Evolutionary conservation across 2,888 invertebrate species (phyloP).

Genomic region (Volucella inflata): DNA sequence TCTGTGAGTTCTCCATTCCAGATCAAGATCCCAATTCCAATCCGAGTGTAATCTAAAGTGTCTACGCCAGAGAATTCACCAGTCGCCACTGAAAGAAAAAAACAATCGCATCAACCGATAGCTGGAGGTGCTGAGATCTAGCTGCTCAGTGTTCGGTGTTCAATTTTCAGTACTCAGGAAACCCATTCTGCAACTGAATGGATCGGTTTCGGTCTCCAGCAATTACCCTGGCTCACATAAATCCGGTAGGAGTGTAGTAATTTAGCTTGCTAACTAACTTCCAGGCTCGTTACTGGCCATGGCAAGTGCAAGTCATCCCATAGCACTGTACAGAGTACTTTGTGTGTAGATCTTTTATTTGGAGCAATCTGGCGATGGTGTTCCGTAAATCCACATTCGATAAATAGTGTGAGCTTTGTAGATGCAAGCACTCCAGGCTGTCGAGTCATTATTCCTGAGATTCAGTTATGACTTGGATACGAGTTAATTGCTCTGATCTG

Average conservation of each 20-base stretch:
- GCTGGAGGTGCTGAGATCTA: slow-evolving; percentile 54
- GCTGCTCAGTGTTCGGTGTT: background rate
- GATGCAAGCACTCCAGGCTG: slow-evolving; percentile 32
- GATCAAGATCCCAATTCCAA: slow-evolving; percentile 21
- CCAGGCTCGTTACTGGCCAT: slow-evolving; percentile 62
- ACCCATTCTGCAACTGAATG: slow-evolving; percentile 47
- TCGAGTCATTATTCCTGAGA: slow-evolving; percentile 45
- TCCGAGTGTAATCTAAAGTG: slow-evolving; percentile 34
- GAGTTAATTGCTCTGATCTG: slow-evolving; percentile 66
- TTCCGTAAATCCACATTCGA: slow-evolving; percentile 46
- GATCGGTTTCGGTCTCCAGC: slow-evolving; percentile 56
- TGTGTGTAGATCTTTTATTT: slow-evolving; percentile 50
- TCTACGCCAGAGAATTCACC: slow-evolving; percentile 35
- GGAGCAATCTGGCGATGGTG: slow-evolving; percentile 29
- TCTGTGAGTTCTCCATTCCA: background rate
- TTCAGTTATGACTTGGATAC: slow-evolving; percentile 69
- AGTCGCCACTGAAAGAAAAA: background rate
- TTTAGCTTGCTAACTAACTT: slow-evolving; percentile 71
- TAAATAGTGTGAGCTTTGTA: slow-evolving; percentile 70
- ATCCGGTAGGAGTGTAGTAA: slow-evolving; percentile 72
- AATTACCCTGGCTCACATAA: slow-evolving; percentile 71
- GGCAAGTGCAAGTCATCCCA: slow-evolving; percentile 51
- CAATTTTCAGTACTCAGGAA: background rate
- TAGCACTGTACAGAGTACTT: background rate
- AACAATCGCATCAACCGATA: background rate